phyloP scores from a whole-genome alignment of 2,113 vertebrate species.

The Paradisaea rubra region DNA sequence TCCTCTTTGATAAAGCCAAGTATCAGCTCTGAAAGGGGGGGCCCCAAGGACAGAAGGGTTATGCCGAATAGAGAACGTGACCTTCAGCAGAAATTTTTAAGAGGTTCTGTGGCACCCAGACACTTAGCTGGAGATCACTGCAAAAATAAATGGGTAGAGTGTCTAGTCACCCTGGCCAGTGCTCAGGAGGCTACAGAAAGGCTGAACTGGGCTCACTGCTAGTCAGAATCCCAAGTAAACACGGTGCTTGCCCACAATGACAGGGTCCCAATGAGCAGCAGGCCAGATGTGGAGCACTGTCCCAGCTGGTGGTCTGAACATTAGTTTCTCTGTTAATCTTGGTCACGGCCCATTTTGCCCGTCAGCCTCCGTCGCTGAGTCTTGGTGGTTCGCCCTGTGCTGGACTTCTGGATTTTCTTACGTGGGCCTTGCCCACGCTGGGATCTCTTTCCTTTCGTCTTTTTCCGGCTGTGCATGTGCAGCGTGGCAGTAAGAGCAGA shows the following conservation, averaged over 20 bases:
- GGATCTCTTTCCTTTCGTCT: slow-evolving; percentile 73
- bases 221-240: not conserved
- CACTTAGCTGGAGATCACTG: not conserved
- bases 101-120: not conserved
- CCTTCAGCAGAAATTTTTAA: not conserved
- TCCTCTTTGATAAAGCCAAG: not conserved
- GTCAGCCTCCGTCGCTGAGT: slow-evolving; percentile 81
- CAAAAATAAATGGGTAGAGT: not conserved
- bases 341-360: slow-evolving; percentile 56
- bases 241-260: not conserved
- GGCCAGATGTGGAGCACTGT: not conserved
- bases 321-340: slow-evolving; percentile 41
- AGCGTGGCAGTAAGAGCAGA: slow-evolving; percentile 83
- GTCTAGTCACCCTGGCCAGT: not conserved
- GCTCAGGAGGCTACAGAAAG: not conserved
- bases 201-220: not conserved
- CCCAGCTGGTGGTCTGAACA: not conserved
- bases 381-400: slow-evolving; percentile 76
- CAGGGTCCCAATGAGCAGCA: not conserved
- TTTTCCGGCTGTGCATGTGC: slow-evolving; percentile 72
- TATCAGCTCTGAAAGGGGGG: not conserved
- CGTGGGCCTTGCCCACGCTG: slow-evolving; percentile 39
- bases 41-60: not conserved
- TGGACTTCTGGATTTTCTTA: slow-evolving; percentile 61
- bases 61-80: accelerated